Evolutionary conservation across 1,140 invertebrate species (phyloP), one percentile per base, ranked within the genome.

Genomic region (Colletes latitarsis): DNA sequence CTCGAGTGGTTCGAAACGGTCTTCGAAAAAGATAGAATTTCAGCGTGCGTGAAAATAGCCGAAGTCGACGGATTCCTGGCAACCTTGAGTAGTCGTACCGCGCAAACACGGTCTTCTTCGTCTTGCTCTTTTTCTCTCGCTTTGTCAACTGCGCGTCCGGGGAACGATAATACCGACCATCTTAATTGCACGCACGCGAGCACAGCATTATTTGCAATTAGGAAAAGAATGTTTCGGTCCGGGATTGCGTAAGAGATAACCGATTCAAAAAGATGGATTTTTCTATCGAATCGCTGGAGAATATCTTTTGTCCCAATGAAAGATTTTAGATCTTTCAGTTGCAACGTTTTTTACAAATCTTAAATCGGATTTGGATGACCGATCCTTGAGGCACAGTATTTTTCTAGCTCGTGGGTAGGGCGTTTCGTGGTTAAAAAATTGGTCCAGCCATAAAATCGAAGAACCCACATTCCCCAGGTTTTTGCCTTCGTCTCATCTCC

Each of bases 41-140:
- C 41, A 66, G 17, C 64, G 17, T 6, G 41, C 15, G 15, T 15
- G 71, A 73, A 74, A 74, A 62, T 71, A 70, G 21, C 53, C 49
- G n/a, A 63, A 52, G 49, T 43, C 12, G 39, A 75, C 6, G 39
- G 58, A 73, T 58, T 49, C 17, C 19, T 14, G 71, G 58, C 57
- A 64, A 74, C 46, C 72, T 74, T 52, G 72, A 74, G 30, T 19
- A 8, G 72, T 43, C 30, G 30, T 30, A 39, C 5, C 17, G 46
- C 10, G 17, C 72, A 63, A 64, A 74, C 58, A 60, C 12, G 12
- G 6, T 68, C 17, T 39, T 21, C 68, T n/a, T 12, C 41, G 21
- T 19, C 21, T 43, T 30, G 30, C 41, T 58, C 46, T 49, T 14
- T 52, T 46, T 43, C 19, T 43, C 39, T 64, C 58, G 43, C 68